phyloP scores from a whole-genome alignment of 1,140 invertebrate genomes.

The Nymphalis io region DNA sequence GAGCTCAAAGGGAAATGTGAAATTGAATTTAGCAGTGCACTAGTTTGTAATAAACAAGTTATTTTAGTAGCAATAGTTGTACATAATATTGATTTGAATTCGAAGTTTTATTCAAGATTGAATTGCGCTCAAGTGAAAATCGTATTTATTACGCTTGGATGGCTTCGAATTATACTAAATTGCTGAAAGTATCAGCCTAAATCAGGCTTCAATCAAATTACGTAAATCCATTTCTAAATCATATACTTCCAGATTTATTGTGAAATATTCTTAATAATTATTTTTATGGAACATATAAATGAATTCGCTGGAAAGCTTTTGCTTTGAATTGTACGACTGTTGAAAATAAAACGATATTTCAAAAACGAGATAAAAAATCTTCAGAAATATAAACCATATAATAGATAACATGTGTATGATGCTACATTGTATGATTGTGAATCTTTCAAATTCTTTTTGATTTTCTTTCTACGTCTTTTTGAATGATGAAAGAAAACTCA shows the following conservation, averaged over 20 bases:
- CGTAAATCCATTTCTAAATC: conserved; percentile 2
- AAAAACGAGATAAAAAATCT: too few relatives aligned
- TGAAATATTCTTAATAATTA: not conserved
- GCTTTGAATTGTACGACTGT: too few relatives aligned
- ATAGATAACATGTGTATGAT: too few relatives aligned
- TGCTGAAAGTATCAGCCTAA: not conserved
- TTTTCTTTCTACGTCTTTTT: too few relatives aligned
- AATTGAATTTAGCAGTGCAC: conserved; percentile 24
- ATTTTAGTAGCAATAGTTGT: conserved; percentile 13
- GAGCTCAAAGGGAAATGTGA: conserved; percentile 32
- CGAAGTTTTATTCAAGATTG: conserved; percentile 1
- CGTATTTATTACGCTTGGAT: conserved; percentile 1
- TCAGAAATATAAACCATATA: too few relatives aligned
- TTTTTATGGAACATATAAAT: too few relatives aligned
- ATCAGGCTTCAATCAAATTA: conserved; percentile 8
- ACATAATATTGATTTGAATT: conserved; percentile 3
- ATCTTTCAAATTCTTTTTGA: too few relatives aligned
- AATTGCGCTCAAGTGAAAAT: conserved; percentile 3
- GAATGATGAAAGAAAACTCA: too few relatives aligned
- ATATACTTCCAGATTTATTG: not conserved
- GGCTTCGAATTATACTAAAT: conserved; percentile 1
- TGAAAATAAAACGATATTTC: too few relatives aligned
- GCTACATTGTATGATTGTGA: too few relatives aligned
- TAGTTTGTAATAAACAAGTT: conserved; percentile 25
- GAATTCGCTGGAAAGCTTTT: too few relatives aligned